Conservation (phyloP, 2,888 invertebrate genomes). For the Oconnorella tubifera region DNA sequence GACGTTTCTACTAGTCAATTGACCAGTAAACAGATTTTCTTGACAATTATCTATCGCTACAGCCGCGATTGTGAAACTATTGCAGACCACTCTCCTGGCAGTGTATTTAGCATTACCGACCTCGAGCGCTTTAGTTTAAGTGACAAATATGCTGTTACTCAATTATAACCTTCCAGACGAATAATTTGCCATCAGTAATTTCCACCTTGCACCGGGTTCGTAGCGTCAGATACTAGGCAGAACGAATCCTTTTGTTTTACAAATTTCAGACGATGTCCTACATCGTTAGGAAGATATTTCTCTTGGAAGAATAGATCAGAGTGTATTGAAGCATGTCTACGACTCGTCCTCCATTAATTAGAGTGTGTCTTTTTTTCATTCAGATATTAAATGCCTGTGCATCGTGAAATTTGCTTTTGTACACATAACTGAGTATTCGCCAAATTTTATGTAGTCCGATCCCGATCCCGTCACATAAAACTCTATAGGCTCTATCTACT, state of each 20-base stretch:
- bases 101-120: slow-evolving; percentile 1
- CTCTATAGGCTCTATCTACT: not conserved
- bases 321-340: not conserved
- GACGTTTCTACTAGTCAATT: not conserved
- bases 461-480: not conserved
- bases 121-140: slow-evolving; percentile 2
- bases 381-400: not conserved
- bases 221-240: not conserved
- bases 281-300: not conserved
- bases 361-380: not conserved
- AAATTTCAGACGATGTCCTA: not conserved
- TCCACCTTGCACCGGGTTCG: not conserved
- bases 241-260: not conserved
- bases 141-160: not conserved
- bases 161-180: not conserved
- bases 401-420: not conserved
- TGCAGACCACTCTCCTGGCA: not conserved
- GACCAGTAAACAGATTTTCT: slow-evolving; percentile 2
- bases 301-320: not conserved
- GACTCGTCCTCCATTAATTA: not conserved
- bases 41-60: not conserved
- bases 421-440: not conserved
- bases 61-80: not conserved
- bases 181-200: not conserved
- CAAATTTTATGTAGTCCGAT: not conserved